phyloP scores from a whole-genome alignment of 37 sponge, comb jelly and placozoan genomes.

The Tethya wilhelma region DNA sequence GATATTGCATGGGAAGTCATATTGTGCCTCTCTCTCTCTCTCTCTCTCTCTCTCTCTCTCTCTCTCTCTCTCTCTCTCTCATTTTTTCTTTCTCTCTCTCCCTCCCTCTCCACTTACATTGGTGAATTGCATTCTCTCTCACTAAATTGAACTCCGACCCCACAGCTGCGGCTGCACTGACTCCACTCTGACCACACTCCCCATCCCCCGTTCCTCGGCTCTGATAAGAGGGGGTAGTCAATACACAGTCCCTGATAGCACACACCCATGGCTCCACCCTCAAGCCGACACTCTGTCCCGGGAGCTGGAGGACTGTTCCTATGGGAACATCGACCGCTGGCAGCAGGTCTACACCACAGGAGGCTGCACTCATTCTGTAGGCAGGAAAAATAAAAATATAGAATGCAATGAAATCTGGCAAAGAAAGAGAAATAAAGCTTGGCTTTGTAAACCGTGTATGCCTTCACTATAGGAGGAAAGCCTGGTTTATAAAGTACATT shows the following conservation, averaged over 20 bases:
- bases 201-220: slow-evolving; percentile 60
- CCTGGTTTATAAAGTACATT: too few relatives aligned
- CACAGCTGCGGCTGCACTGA: slow-evolving; percentile 46
- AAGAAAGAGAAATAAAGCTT: too few relatives aligned
- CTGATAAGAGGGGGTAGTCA: neutral
- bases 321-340: neutral
- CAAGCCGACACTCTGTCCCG: slow-evolving; percentile 33
- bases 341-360: slow-evolving; percentile 51
- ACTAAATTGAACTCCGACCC: slow-evolving; percentile 48
- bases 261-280: slow-evolving; percentile 12
- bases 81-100: too few relatives aligned
- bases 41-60: too few relatives aligned
- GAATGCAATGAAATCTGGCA: too few relatives aligned
- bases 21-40: too few relatives aligned
- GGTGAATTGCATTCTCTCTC: slow-evolving; percentile 56
- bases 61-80: too few relatives aligned
- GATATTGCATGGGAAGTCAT: too few relatives aligned
- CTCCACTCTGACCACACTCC: slow-evolving; percentile 63
- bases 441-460: too few relatives aligned
- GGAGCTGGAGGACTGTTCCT: slow-evolving; percentile 41
- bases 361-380: slow-evolving; percentile 42
- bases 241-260: slow-evolving; percentile 53
- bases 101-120: slow-evolving; percentile 53
- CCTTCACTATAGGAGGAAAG: too few relatives aligned
- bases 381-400: neutral